A percentile compares a stretch with the other conserved stretches of the same genome.
These are phyloP conservation scores for Drosophila kambysellisi DNA, from an alignment of 2,888 invertebrate genomes.

Conservation along the genomic window DNA sequence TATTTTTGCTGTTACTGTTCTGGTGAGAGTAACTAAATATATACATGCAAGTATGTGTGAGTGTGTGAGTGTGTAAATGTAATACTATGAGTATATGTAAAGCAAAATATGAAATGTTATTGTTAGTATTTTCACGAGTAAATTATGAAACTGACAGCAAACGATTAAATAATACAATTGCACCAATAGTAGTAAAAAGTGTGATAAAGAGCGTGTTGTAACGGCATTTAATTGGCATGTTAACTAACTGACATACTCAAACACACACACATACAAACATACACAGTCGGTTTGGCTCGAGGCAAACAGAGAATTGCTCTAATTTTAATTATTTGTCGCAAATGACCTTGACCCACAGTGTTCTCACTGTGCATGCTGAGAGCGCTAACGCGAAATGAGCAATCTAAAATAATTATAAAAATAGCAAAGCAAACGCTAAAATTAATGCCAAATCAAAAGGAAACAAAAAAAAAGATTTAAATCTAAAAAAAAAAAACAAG, in stretches of 20 bases:
- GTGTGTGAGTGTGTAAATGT: neutral
- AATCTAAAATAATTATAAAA: slow-evolving; percentile 37
- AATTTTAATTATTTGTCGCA: slow-evolving; percentile 46
- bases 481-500: neutral
- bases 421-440: slow-evolving; percentile 35
- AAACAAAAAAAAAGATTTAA: neutral
- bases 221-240: slow-evolving; percentile 34
- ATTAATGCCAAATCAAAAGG: slow-evolving; percentile 19
- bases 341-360: slow-evolving; percentile 56
- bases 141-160: slow-evolving; percentile 30
- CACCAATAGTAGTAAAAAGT: slow-evolving; percentile 8
- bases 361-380: neutral
- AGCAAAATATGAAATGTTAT: slow-evolving; percentile 21
- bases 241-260: slow-evolving; percentile 14
- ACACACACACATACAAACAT: neutral
- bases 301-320: slow-evolving; percentile 18
- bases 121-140: slow-evolving; percentile 18
- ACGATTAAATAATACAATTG: slow-evolving; percentile 39
- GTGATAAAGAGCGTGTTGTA: slow-evolving; percentile 4
- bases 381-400: slow-evolving; percentile 11
- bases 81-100: slow-evolving; percentile 2
- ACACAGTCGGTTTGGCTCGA: neutral
- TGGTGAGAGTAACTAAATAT: slow-evolving; percentile 4
- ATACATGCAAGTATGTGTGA: neutral
- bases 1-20: slow-evolving; percentile 24